phyloP scores from a whole-genome alignment of 2,888 invertebrate genomes.

The Pomacea canaliculata region DNA sequence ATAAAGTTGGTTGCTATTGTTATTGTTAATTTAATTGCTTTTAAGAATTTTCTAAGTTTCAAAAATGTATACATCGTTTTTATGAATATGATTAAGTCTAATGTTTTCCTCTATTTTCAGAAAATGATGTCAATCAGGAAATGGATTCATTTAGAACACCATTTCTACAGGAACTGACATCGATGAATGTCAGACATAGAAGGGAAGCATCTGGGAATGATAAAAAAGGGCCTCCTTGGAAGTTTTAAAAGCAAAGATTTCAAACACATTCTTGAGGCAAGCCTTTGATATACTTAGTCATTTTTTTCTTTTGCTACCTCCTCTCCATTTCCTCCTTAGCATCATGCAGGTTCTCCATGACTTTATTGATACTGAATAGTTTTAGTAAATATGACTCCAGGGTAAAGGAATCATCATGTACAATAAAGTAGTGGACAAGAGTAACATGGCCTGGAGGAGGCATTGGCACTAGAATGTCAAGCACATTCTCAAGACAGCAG shows the following conservation, averaged over 20 bases:
- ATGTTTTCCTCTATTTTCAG: too few relatives aligned
- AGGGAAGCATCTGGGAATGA: too few relatives aligned
- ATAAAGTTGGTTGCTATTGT: too few relatives aligned
- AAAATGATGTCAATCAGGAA: too few relatives aligned
- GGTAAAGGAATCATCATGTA: background rate
- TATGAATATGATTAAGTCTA: too few relatives aligned
- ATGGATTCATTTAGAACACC: too few relatives aligned
- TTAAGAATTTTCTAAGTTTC: too few relatives aligned
- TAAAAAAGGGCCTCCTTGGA: too few relatives aligned
- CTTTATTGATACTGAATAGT: background rate
- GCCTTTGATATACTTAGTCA: slow-evolving; percentile 7
- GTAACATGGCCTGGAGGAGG: background rate
- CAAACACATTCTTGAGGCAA: background rate
- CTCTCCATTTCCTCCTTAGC: background rate
- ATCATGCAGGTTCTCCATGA: background rate
- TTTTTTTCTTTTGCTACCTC: background rate
- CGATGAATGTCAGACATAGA: too few relatives aligned
- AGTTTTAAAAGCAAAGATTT: background rate
- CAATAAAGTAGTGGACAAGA: background rate
- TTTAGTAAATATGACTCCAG: slow-evolving; percentile 11
- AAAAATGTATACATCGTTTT: too few relatives aligned
- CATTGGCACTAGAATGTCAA: background rate
- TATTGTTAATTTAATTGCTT: too few relatives aligned
- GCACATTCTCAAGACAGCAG: background rate
- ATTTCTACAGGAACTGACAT: too few relatives aligned